phyloP scores from a whole-genome alignment of 2,113 vertebrate species.

The Cinclus mexicanus region DNA sequence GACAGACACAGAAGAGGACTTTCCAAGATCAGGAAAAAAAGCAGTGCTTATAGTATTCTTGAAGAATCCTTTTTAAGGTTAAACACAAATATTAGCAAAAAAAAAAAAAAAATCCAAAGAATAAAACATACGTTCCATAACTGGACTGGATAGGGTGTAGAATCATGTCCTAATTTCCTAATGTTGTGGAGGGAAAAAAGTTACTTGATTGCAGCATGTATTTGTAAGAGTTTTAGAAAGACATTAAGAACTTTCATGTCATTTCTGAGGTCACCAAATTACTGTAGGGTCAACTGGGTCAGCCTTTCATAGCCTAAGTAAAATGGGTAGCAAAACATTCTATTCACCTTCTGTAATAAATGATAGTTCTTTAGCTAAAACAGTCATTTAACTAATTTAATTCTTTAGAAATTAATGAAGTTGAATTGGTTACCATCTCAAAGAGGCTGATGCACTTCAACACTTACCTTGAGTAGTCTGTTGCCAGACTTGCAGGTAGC shows the following conservation, averaged over 20 bases:
- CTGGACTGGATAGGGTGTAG: background rate
- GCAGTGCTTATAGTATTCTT: background rate
- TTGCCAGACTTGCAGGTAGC: background rate
- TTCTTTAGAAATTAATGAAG: background rate
- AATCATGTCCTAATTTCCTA: background rate
- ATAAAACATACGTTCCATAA: background rate
- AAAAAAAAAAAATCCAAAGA: background rate
- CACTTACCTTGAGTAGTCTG: background rate
- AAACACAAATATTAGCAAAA: background rate
- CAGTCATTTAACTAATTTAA: background rate
- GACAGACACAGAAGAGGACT: background rate
- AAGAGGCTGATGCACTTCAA: slow-evolving; percentile 21
- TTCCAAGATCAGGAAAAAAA: background rate
- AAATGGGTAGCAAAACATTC: background rate
- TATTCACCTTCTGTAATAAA: background rate
- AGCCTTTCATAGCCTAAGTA: background rate
- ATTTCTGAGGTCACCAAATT: background rate
- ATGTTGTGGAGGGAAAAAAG: background rate
- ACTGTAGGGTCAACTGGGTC: background rate
- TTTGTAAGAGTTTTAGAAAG: background rate
- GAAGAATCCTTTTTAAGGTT: background rate
- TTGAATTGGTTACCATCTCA: slow-evolving; percentile 18
- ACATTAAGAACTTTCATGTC: background rate
- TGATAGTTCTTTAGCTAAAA: background rate
- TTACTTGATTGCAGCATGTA: background rate